Percentiles rank a stretch among this genome's conserved stretches.
Conservation (phyloP, 2,797 vertebrate genomes). For the Lindbergichthys nudifrons region DNA sequence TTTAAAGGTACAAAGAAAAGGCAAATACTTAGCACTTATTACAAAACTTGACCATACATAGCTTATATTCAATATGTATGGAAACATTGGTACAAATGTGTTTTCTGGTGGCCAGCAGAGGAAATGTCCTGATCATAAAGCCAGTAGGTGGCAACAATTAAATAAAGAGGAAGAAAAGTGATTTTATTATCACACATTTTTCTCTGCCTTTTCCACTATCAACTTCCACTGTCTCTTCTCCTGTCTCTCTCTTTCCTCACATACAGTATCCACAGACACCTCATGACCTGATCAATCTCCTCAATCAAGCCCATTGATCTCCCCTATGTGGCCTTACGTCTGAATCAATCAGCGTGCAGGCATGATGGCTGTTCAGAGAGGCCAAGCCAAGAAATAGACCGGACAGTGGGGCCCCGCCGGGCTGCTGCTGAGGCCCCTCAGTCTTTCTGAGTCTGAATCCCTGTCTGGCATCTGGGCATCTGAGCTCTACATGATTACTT, state of each 20-base stretch:
- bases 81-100: not conserved
- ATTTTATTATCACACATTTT: not conserved
- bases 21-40: not conserved
- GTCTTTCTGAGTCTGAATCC: conserved; percentile 26
- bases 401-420: not conserved
- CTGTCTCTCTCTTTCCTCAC: not conserved
- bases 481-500: conserved; percentile 49
- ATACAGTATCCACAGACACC: not conserved
- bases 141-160: conserved; percentile 15
- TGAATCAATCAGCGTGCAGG: conserved; percentile 30
- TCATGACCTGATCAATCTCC: conserved; percentile 23
- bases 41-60: no score
- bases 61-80: not conserved
- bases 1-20: no score
- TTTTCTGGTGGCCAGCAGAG: not conserved
- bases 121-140: not conserved
- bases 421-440: conserved; percentile 16
- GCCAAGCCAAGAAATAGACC: conserved; percentile 1
- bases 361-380: conserved; percentile 4
- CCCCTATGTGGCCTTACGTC: not conserved
- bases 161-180: not conserved
- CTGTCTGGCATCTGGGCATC: conserved; percentile 25
- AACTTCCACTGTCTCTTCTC: not conserved
- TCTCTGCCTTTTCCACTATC: not conserved
- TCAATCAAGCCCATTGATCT: conserved; percentile 36